Base-by-base conservation (phyloP, 2,888 invertebrate genomes). In the Drosophila picticornis region DNA sequence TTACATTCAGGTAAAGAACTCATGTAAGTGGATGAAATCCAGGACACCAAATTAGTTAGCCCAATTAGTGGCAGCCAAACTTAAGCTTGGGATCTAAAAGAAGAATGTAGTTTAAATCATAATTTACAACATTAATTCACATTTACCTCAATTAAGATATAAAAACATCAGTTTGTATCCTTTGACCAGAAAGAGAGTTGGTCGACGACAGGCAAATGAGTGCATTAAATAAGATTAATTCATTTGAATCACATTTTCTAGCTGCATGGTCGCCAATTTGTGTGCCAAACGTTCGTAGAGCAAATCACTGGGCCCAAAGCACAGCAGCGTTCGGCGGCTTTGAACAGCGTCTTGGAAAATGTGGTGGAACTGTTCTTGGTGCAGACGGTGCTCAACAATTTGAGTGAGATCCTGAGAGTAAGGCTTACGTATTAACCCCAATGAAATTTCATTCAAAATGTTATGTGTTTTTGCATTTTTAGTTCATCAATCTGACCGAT, bases 201-300 rank as follows among this genome's bases (percentile, higher is more conserved):
- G 46, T 46, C 1, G 7, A 22, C 7, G 7, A 13, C 1, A 13
- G 13, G 22, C 46, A 13, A 7, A 22, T 7, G 7, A 16, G 9
- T 16, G 9, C 25, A 16, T 16, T 25, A 25, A 25, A 46, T 27
- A 46, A 16, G 16, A n/a, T 11, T 60, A 34, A 59, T 55, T 43
- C 9, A 6, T 25, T 13, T 25, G 7, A 5, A 27, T 34, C 32
- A 4, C 13, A 1, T 27, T 36, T 57, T 38, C 0, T 94, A 97
- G 96, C 95, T 97, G 0, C 98, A 98, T 91, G 97, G 97, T 80
- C 95, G 98, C 58, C 95, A 96, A 50, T 97, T 97, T 91, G 94
- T 98, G 0, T 91, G 95, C 96, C 43, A 94, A 94, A 72, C 96
- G 94, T 58, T 98, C 95, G 92, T 94, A 93, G 82, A 94, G 94